Evolutionary conservation across 2,797 vertebrate species (phyloP), one percentile per base, ranked within the genome.

Genomic region (Xenentodon cancila): DNA sequence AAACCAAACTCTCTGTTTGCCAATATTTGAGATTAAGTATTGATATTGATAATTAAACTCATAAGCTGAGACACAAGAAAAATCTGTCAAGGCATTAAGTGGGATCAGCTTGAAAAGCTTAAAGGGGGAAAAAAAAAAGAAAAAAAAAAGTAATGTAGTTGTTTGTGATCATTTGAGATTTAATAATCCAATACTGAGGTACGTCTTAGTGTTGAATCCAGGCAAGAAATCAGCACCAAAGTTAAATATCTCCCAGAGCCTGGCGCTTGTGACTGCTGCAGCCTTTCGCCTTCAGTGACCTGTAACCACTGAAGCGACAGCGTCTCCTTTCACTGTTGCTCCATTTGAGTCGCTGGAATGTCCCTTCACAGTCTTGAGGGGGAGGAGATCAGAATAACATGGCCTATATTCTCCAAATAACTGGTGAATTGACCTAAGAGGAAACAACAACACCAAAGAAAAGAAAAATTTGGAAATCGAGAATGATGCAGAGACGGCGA

Each of bases 331-430:
- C 44, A 66, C 70, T 78, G 82, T 70, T 81, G 81, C 82, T 81
- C 73, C 67, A 67, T 67, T 82, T 74, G 57, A 84, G 77, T 61
- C 12, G 53, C 76, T 79, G 86, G 84, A 87, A 86, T 85, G 87
- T 77, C 82, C 83, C 79, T 45, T 60, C 30, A 45, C 56, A 17
- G 59, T 81, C 80, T 68, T n/a, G 17, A 70, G 78, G 85, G 82
- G 80, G 61, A 69, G 57, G 69, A 62, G 79, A 80, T 88, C 72
- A 76, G 79, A 87, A 87, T 85, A 89, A 90, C 79, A 74, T 84
- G 85, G 80, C 89, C 87, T 85, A 84, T 85, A 86, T 90, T 86
- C 82, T 72, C 57, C 2, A 68, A 87, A 77, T 87, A 87, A 88
- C 82, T 73, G 19, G 78, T 77, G 69, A 74, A 61, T 72, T 45